Evolutionary conservation across 2,888 invertebrate species (phyloP), one percentile per base, ranked within the genome.

Genomic region (Lepidocyrtinus sp.): DNA sequence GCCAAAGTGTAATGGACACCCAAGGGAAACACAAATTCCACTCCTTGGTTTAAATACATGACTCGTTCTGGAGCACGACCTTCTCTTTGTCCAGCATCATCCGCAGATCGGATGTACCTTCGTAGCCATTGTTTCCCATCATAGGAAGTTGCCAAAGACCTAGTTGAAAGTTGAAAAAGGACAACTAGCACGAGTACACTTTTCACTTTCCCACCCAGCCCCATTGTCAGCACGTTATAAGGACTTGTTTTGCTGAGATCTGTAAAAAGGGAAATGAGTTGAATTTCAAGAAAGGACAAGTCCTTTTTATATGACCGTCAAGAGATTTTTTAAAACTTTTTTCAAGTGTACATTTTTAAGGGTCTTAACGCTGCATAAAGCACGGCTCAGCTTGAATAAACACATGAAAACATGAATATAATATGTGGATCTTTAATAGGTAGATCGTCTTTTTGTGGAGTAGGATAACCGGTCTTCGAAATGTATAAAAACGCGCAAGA

Each of bases 1-100:
- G 84, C 84, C 0, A 84, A 45, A 0, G 82, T 78, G 36, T 84
- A 84, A 17, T 84, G 84, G 27, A 84, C 84, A 17, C 84, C 84
- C 1, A 84, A 63, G 0, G 84, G 84, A 65, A 84, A 84, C 5
- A 84, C 84, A 46, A 84, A 84, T 62, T 84, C 84, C 0, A 84
- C 84, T 1, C 84, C 82, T 67, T 82, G 82, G 15, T 74, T 75
- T n/a, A 82, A 45, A 62, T 82, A 82, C 80, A 80, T 82, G 0
- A 72, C 80, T 19, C 80, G 5, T 46, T 75, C 78, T 5, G 78
- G 72, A 68, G 78, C 78, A 5, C 78, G 50, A 9, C 36, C 65
- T 45, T 78, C 78, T 24, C 72, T 64, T 27, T 64, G 59, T 21
- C 59, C 78, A 5, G 63, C 9, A 1, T 59, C 61, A 15, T 46